Conservation (phyloP, 2,888 invertebrate genomes). For the Stenoptilia bipunctidactyla region DNA sequence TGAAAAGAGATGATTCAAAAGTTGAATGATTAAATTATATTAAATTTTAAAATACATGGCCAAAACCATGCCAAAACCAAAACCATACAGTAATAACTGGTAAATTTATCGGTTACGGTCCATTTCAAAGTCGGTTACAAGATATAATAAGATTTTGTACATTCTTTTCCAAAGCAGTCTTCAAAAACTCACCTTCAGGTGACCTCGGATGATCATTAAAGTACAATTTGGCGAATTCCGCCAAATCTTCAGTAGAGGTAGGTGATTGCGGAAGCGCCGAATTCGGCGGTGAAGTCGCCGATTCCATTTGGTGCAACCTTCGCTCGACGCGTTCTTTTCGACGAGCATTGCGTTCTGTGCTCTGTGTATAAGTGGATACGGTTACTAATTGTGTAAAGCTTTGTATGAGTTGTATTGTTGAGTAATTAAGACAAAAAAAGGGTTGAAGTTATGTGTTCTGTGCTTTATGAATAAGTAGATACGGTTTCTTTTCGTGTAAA, state of each 20-base stretch:
- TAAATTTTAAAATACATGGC: neutral
- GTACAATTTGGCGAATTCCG: slow-evolving; percentile 94
- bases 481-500: no score
- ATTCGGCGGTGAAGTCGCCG: slow-evolving; percentile 31
- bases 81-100: no score
- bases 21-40: neutral
- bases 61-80: neutral
- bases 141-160: no score
- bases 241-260: slow-evolving; percentile 81
- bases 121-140: no score
- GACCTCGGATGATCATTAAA: slow-evolving; percentile 91
- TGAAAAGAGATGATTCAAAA: neutral
- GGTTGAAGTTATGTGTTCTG: no score
- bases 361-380: slow-evolving; percentile 21
- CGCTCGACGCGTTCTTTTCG: slow-evolving; percentile 89
- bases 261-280: slow-evolving; percentile 51
- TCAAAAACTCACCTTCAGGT: slow-evolving; percentile 75
- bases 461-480: no score
- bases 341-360: slow-evolving; percentile 79
- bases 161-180: no score
- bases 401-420: no score
- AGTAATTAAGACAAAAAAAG: no score
- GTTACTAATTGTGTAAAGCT: no score
- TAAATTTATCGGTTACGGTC: no score
- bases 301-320: slow-evolving; percentile 85